Base-by-base conservation (phyloP, 2,797 vertebrate genomes). In the Coregonus ussuriensis region DNA sequence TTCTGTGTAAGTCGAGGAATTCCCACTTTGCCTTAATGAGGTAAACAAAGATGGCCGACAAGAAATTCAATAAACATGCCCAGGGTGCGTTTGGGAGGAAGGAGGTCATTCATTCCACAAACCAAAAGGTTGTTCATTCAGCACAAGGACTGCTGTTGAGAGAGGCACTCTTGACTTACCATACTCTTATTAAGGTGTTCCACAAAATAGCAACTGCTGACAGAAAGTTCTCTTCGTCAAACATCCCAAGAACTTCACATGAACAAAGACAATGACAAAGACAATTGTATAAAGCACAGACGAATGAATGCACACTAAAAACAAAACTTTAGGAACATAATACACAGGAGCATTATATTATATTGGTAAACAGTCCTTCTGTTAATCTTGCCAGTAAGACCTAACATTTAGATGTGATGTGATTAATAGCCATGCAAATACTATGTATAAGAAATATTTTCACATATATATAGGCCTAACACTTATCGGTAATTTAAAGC, bases 11-110 rank as follows among this genome's bases (percentile, higher is more conserved):
- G 56, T 59, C 41, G 33, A 74, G 76, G 37, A 62, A 65, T 29
- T 21, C 56, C 63, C 63, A 71, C 59, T 74, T 62, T 31, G 25
- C 54, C 69, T 35, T 75, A 78, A 81, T 62, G 70, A 73, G 69
- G 73, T 69, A 72, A 78, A 81, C 76, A 68, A 66, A 66, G 52
- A 75, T 72, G 67, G 51, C 51, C 16, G 33, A 14, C 35, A 18
- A 14, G 33, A 53, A 13, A 47, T 69, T 14, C 54, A 54, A 77
- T 59, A 68, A 68, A 51, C 33, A 52, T 62, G n/a, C 56, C n/a
- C 56, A 59, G 65, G 47, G 56, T 41, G 70, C 52, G 13, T 73
- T 37, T 51, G 52, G 62, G 70, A 63, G 67, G 41, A 59, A 6
- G 68, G 16, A 54, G 69, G 59, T 54, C 56, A 75, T 53, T 21